phyloP scores from a whole-genome alignment of 2,888 invertebrate species.

The Drosophila cognata region DNA sequence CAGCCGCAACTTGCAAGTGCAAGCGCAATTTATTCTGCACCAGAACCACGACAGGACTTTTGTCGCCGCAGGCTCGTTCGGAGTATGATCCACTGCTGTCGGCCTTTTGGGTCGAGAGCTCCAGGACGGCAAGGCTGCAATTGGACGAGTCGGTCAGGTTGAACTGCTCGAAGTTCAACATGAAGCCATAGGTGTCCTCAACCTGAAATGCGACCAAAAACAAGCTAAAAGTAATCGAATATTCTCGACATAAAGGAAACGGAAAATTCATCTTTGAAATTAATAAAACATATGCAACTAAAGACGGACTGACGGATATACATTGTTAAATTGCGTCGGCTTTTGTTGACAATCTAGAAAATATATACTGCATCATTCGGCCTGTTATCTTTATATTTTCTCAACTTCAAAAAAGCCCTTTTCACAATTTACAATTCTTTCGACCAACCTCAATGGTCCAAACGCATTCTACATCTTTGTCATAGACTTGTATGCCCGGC shows the following conservation, averaged over 20 bases:
- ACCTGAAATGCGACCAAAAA: constrained; percentile 79
- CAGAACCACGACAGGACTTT: constrained; percentile 84
- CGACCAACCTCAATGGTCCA: constrained; percentile 88
- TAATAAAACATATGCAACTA: neutral
- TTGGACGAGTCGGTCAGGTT: constrained; percentile 85
- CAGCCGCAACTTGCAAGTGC: constrained; percentile 87
- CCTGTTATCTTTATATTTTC: neutral
- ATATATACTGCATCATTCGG: neutral
- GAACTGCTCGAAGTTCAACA: constrained; percentile 56
- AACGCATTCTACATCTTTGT: constrained; percentile 89
- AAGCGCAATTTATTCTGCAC: constrained; percentile 89
- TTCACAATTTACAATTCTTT: neutral
- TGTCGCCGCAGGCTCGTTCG: constrained; percentile 87
- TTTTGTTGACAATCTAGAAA: too few species aligned
- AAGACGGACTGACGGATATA: neutral
- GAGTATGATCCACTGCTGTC: constrained; percentile 85
- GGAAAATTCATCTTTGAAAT: neutral
- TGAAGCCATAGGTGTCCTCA: constrained; percentile 85
- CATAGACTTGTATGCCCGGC: constrained; percentile 85
- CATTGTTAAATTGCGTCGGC: neutral
- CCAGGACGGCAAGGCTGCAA: constrained; percentile 88
- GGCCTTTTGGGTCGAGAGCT: constrained; percentile 72
- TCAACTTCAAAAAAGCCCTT: neutral
- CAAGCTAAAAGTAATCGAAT: neutral
- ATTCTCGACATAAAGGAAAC: neutral